Percentiles rank a stretch among this genome's conserved stretches.
These are phyloP conservation scores for Philereme transversata DNA, from an alignment of 2,888 invertebrate genomes.

Conservation along the genomic window DNA sequence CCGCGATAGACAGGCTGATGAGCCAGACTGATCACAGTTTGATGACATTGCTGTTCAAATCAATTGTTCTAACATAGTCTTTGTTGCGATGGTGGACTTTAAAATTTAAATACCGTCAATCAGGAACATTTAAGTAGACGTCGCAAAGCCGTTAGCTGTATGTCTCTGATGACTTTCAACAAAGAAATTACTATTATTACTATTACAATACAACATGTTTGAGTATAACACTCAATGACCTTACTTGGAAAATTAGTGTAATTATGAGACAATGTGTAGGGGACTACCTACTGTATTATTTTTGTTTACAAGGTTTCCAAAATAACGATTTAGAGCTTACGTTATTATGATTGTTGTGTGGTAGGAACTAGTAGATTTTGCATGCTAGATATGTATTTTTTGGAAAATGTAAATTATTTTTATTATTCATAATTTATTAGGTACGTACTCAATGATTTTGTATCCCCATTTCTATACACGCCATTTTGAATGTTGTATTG, in stretches of 20 bases:
- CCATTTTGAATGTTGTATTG: constrained; percentile 50
- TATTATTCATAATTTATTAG: too few relatives aligned
- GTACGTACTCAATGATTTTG: constrained; percentile 72
- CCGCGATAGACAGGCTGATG: constrained; percentile 17
- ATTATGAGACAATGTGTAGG: constrained; percentile 8
- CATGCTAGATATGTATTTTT: too few relatives aligned
- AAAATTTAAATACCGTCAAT: constrained; percentile 30
- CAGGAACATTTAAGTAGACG: constrained; percentile 18
- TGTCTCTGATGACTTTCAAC: constrained; percentile 23
- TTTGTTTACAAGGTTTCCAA: constrained; percentile 6
- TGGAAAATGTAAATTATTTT: too few relatives aligned
- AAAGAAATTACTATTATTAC: constrained; percentile 18
- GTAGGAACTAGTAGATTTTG: too few relatives aligned
- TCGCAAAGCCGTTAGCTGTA: constrained; percentile 23
- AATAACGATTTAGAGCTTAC: background rate
- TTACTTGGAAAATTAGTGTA: constrained; percentile 25
- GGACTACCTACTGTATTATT: background rate
- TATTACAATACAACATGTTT: constrained; percentile 4
- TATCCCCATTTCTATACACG: constrained; percentile 66
- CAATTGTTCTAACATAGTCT: constrained; percentile 25
- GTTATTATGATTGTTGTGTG: background rate
- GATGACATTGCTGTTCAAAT: constrained; percentile 24
- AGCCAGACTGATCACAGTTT: constrained; percentile 30
- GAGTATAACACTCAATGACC: constrained; percentile 10
- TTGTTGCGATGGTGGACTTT: constrained; percentile 19